Base-by-base conservation (phyloP, 2,888 invertebrate species). In the Tricholauxania praeusta region DNA sequence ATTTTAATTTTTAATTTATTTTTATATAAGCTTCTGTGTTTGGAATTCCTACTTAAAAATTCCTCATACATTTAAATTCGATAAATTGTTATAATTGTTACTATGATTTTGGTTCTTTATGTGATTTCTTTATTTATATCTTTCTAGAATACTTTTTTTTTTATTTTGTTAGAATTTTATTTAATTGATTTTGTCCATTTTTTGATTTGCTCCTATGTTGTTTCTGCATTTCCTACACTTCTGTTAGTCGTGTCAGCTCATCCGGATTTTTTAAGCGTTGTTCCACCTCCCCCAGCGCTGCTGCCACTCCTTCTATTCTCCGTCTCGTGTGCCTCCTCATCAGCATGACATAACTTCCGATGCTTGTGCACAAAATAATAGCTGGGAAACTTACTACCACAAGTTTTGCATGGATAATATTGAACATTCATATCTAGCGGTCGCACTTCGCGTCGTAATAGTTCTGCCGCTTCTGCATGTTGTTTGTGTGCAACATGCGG, bases 341-440 rank as follows among this genome's bases (percentile, higher is more conserved):
- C 86, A 22, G 92, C 92, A 84, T 96, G 96, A 82, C 96, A 96
- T 81, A 93, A 87, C 88, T 96, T 96, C 69, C 95, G 89, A 85
- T 96, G 96, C 83, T 96, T 96, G 85, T 96, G 96, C 32, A 96
- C 96, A 88, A 96, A 96, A 88, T 96, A 96, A 85, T 96, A 96
- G 78, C 95, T 96, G 1, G 96, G 96, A 85, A 96, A 96, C 86
- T 96, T 96, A 80, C 92, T 94, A 22, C 96, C 96, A 87, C 96
- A 96, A 0, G 94, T 95, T 88, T 96, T 96, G 88, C 96, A 96
- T 0, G 96, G 96, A 87, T 96, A 96, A 88, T 96, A 96, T 86
- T 96, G 96, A 0, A 96, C 91, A 82, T 96, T 93, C 86, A 95
- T 91, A 80, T 94, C 93, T 66, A 93, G 84, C 6, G 92, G 89